Base-by-base conservation (phyloP, 2,797 vertebrate genomes). In the Cyclura pinguis region DNA sequence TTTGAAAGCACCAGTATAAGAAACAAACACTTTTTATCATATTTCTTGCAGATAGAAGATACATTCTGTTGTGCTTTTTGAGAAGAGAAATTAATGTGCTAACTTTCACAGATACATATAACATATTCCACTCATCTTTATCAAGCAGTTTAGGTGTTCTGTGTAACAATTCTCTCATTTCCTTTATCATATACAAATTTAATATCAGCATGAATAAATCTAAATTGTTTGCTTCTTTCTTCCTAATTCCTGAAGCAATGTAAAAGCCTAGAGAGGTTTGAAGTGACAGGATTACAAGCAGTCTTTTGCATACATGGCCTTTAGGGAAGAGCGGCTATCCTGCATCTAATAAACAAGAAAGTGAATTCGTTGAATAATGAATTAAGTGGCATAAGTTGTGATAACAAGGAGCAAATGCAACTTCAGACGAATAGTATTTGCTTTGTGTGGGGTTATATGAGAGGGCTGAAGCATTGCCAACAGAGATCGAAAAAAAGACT, bases 301-400 rank as follows among this genome's bases (percentile, higher is more conserved):
- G 96, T 97, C 96, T 97, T 98, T 98, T 97, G 97, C 97, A 98
- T 98, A 97, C 96, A 96, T 95, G 96, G 97, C 97, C 97, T 98
- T 97, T 95, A 96, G 98, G 97, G 97, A 98, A 97, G 96, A 97
- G 94, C 91, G 90, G 96, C 97, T 97, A 98, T 96, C 97, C 97
- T 97, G 97, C 97, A 97, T 98, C 97, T 98, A 97, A 98, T 97
- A 98, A 98, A 98, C 96, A 97, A 97, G 96, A 98, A 98, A 97
- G 97, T 96, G 96, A 97, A 97, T 97, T 97, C 94, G 88, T 97
- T 97, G 97, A 98, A 98, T 97, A 97, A 98, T 97, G 95, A 98
- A 98, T 97, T 97, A 97, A 97, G 96, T 97, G 96, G 97, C 96
- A 97, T 97, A 97, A 97, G 96, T 97, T 97, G 96, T 97, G 97